Evolutionary conservation across 1,140 invertebrate genomes (phyloP).

Genomic region (Zaprionus lachaisei): DNA sequence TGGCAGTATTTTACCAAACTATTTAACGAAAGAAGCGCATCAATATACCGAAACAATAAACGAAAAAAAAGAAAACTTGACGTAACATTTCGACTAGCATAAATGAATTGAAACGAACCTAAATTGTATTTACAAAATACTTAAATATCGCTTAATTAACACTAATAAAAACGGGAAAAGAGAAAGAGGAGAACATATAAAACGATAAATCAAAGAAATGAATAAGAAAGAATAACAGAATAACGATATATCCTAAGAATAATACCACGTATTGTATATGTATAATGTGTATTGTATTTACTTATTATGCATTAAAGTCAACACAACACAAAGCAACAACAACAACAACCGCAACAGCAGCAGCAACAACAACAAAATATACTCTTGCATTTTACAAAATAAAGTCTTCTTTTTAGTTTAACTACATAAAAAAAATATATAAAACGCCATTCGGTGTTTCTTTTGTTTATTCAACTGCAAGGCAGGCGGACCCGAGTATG

Average conservation of each 20-base stretch:
- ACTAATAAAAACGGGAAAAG: conserved; percentile 31
- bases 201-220: conserved; percentile 22
- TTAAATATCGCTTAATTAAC: conserved; percentile 72
- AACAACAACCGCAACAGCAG: conserved; percentile 30
- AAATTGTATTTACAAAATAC: conserved; percentile 80
- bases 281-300: conserved; percentile 71
- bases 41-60: conserved; percentile 22
- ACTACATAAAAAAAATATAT: conserved; percentile 63
- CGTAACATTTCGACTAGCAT: conserved; percentile 73
- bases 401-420: conserved; percentile 84
- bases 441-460: conserved; percentile 39
- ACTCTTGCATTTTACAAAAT: conserved; percentile 84
- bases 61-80: conserved; percentile 52
- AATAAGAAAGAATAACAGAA: conserved; percentile 24
- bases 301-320: conserved; percentile 72
- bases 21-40: conserved; percentile 42
- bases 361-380: conserved; percentile 68
- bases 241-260: conserved; percentile 66
- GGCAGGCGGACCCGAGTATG: conserved; percentile 8
- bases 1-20: conserved; percentile 71
- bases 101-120: conserved; percentile 72
- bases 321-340: conserved; percentile 57
- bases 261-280: conserved; percentile 64
- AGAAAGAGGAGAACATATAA: conserved; percentile 26
- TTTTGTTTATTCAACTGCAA: conserved; percentile 70